These are phyloP conservation scores for Caracal caracal DNA, from an alignment of 2,113 vertebrate species.

Conservation along the genomic window DNA sequence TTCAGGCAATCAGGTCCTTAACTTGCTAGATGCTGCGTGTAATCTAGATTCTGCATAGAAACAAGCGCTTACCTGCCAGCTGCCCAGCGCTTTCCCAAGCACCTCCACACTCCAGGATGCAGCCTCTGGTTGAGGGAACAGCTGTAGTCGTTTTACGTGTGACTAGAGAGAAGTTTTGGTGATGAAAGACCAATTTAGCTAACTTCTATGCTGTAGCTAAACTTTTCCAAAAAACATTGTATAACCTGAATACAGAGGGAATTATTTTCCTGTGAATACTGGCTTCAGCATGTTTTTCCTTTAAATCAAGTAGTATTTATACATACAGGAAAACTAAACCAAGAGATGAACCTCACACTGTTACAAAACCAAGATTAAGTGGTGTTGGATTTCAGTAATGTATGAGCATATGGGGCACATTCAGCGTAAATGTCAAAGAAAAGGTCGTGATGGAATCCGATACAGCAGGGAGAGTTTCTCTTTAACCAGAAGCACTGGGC, in stretches of 20 bases:
- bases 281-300: neutral
- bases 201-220: neutral
- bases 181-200: conserved; percentile 6
- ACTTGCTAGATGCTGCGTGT: neutral
- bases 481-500: neutral
- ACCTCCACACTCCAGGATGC: neutral
- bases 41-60: neutral
- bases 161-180: neutral
- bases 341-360: neutral
- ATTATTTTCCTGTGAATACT: conserved; percentile 5
- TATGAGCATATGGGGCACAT: neutral
- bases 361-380: conserved; percentile 16
- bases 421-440: neutral
- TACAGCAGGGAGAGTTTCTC: neutral
- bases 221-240: conserved; percentile 10
- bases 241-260: neutral
- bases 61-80: neutral
- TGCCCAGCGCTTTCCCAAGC: conserved; percentile 17
- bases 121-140: neutral
- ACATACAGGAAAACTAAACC: conserved; percentile 32
- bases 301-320: conserved; percentile 1
- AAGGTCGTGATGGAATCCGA: neutral
- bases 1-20: neutral
- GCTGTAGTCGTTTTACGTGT: neutral
- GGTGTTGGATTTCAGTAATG: neutral